Conservation (phyloP, 2,797 vertebrate genomes). For the Meda fulgida region DNA sequence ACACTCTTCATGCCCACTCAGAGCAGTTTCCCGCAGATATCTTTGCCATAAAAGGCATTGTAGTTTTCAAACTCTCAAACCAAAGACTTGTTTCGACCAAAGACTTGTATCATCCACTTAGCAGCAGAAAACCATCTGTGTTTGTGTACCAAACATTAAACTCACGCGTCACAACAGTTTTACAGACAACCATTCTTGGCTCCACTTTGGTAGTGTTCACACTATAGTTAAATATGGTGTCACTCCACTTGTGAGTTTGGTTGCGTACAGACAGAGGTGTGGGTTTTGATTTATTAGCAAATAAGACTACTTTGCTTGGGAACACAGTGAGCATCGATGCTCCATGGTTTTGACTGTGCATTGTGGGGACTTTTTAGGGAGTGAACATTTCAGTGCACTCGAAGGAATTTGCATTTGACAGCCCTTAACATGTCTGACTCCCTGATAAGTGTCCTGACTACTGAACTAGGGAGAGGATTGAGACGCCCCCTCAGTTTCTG, state of each 20-base stretch:
- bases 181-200: not conserved
- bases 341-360: too few species aligned
- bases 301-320: not conserved
- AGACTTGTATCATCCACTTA: constrained; percentile 41
- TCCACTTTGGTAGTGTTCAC: constrained; percentile 3
- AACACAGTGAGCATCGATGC: too few species aligned
- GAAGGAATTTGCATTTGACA: too few species aligned
- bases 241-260: constrained; percentile 4
- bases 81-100: constrained; percentile 54
- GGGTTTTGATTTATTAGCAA: not conserved
- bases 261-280: not conserved
- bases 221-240: constrained; percentile 12
- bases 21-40: constrained; percentile 68
- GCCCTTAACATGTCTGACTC: too few species aligned
- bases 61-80: constrained; percentile 59
- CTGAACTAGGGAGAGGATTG: not conserved
- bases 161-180: not conserved
- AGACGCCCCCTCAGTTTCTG: too few species aligned
- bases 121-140: constrained; percentile 7
- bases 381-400: too few species aligned
- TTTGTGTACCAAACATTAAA: not conserved
- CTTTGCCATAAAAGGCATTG: constrained; percentile 82
- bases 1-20: constrained; percentile 61
- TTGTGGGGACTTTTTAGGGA: too few species aligned
- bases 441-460: too few species aligned